These are phyloP conservation scores for Escarpia spicata DNA, from an alignment of 2,888 invertebrate species.

Conservation along the genomic window DNA sequence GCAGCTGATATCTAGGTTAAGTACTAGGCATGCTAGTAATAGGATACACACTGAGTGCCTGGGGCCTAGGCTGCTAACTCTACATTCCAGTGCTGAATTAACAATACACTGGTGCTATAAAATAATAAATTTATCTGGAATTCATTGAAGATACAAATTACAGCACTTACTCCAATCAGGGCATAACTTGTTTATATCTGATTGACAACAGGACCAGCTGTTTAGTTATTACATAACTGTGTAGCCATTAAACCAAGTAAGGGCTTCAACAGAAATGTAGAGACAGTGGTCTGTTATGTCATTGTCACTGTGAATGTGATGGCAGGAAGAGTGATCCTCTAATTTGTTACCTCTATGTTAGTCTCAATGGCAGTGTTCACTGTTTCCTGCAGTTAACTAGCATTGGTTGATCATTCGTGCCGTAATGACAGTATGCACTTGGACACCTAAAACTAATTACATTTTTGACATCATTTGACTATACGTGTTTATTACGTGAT, in stretches of 20 bases:
- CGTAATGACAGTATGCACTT: too few relatives aligned
- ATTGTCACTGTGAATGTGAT: neutral
- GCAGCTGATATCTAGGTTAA: neutral
- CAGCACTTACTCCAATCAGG: neutral
- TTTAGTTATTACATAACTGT: neutral
- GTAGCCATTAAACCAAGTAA: neutral
- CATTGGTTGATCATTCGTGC: too few relatives aligned
- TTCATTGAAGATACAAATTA: neutral
- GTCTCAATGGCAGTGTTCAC: too few relatives aligned
- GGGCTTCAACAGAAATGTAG: neutral
- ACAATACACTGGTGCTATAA: neutral
- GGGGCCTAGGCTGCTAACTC: neutral
- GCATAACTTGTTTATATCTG: neutral
- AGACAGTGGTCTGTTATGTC: neutral
- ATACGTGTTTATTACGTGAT: too few relatives aligned
- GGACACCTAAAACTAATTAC: too few relatives aligned
- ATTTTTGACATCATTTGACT: too few relatives aligned
- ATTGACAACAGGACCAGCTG: neutral
- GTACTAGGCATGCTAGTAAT: neutral
- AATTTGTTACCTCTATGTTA: too few relatives aligned
- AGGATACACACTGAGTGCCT: neutral
- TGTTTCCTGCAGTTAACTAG: too few relatives aligned
- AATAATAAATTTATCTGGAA: too few relatives aligned
- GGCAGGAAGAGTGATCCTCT: neutral
- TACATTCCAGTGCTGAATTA: neutral